A percentile compares a stretch with the other conserved stretches of the same genome.
These are phyloP conservation scores for Ips typographus DNA, from an alignment of 1,140 invertebrate species.

Conservation along the genomic window DNA sequence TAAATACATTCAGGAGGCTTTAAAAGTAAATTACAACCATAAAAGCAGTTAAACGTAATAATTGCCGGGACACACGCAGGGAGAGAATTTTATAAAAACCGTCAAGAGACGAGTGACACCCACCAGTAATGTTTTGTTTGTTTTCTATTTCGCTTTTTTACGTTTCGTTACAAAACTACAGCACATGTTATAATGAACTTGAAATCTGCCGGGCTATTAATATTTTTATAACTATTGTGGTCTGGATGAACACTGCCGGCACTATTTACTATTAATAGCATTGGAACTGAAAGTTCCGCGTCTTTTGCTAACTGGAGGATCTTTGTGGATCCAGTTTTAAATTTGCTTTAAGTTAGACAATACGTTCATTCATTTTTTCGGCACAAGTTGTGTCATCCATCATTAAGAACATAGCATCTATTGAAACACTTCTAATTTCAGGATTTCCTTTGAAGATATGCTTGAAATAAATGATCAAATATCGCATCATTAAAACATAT, in stretches of 20 bases:
- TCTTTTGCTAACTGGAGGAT: no score
- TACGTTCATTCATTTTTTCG: no score
- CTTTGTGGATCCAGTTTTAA: no score
- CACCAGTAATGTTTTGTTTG: slow-evolving; percentile 37
- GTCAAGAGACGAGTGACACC: slow-evolving; percentile 32
- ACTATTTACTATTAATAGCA: slow-evolving; percentile 22
- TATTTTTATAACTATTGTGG: slow-evolving; percentile 35
- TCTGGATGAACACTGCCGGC: slow-evolving; percentile 25
- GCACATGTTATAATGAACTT: slow-evolving; percentile 36
- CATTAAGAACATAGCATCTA: no score
- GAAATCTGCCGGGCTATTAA: slow-evolving; percentile 36
- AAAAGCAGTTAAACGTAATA: slow-evolving; percentile 15
- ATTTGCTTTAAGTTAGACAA: no score
- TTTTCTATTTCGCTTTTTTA: slow-evolving; percentile 36
- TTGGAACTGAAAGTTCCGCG: not conserved
- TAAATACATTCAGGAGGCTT: no score
- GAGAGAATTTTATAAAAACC: slow-evolving; percentile 30
- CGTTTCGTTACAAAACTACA: slow-evolving; percentile 29
- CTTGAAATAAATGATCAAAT: no score
- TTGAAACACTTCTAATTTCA: no score
- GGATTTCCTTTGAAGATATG: no score
- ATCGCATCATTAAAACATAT: no score
- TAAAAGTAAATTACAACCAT: slow-evolving; percentile 5
- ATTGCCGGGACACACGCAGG: slow-evolving; percentile 26
- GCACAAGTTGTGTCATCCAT: no score